Conservation (phyloP, 2,797 vertebrate species). For the Sebastes hubbsi region DNA sequence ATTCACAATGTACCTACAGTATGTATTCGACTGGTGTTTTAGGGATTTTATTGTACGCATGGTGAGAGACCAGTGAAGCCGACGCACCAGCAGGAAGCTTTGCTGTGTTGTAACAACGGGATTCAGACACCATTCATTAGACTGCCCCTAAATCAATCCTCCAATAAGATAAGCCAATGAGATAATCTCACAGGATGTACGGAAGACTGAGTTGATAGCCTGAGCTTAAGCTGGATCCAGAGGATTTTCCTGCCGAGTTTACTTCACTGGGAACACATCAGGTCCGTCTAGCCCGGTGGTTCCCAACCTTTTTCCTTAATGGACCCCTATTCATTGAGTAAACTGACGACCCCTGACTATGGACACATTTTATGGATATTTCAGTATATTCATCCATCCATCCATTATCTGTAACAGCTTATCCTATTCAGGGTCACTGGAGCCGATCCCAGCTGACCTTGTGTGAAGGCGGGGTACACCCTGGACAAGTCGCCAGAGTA, state of each 20-base stretch:
- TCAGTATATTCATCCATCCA: too few relatives aligned
- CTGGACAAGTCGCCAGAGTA: too few relatives aligned
- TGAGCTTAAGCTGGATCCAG: slow-evolving; percentile 7
- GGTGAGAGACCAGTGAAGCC: background rate
- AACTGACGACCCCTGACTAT: too few relatives aligned
- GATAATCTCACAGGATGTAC: slow-evolving; percentile 17
- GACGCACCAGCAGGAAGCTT: background rate
- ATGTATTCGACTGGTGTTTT: background rate
- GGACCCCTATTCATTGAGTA: too few relatives aligned
- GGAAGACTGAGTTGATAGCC: background rate
- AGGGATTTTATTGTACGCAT: background rate
- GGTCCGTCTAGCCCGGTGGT: too few relatives aligned
- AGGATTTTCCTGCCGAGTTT: slow-evolving; percentile 11
- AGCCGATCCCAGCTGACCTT: too few relatives aligned
- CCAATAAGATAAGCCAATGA: background rate
- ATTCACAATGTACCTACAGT: slow-evolving; percentile 6
- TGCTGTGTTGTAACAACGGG: background rate
- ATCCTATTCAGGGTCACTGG: too few relatives aligned
- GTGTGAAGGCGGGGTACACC: too few relatives aligned
- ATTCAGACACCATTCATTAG: background rate
- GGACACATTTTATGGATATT: too few relatives aligned
- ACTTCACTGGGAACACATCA: background rate
- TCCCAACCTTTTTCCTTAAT: too few relatives aligned
- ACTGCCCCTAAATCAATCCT: slow-evolving; percentile 6
- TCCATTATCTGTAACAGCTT: too few relatives aligned